Evolutionary conservation across 2,113 vertebrate genomes (phyloP), one percentile per base, ranked within the genome.

Genomic region (Electrona antarctica): DNA sequence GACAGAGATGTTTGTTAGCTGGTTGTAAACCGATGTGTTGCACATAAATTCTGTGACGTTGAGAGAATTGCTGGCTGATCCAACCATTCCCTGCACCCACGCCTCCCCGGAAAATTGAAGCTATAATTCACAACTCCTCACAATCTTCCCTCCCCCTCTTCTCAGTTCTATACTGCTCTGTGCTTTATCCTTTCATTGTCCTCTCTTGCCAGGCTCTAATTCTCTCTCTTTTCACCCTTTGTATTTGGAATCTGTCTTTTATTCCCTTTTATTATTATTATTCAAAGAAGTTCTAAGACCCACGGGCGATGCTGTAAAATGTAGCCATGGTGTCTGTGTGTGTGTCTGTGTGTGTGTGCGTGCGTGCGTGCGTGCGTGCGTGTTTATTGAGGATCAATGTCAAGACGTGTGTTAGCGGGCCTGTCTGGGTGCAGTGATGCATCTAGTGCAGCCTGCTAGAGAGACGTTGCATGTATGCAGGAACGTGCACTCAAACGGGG

Each of bases 81-180:
- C 85, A 70, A 74, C 65, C 13, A 74, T 77, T 71, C 76, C 84
- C 69, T 47, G 79, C 81, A 83, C 79, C 77, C 83, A 85, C 84
- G 55, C 87, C 81, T 77, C 80, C 78, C 66, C 60, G 79, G 86
- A 88, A 93, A 93, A 93, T 93, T 92, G 89, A 91, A 92, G 88
- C 87, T 72, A 90, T 92, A 92, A 91, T 90, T 90, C 80, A 86
- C 67, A 87, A 87, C 86, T 80, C 82, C 79, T 74, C 79, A 57
- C n/a, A 66, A 64, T 67, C 82, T 64, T 49, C 0, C 73, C 67
- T 71, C 63, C 59, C 49, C 15, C 72, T 52, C 10, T 66, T 73
- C 73, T 41, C 70, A 41, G 63, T 61, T 71, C 33, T 71, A 69
- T 46, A 60, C 61, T 60, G 62, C 77, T 77, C 64, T 56, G 54